Conservation (phyloP, 2,113 vertebrate species). For the Gymnorhina tibicen region DNA sequence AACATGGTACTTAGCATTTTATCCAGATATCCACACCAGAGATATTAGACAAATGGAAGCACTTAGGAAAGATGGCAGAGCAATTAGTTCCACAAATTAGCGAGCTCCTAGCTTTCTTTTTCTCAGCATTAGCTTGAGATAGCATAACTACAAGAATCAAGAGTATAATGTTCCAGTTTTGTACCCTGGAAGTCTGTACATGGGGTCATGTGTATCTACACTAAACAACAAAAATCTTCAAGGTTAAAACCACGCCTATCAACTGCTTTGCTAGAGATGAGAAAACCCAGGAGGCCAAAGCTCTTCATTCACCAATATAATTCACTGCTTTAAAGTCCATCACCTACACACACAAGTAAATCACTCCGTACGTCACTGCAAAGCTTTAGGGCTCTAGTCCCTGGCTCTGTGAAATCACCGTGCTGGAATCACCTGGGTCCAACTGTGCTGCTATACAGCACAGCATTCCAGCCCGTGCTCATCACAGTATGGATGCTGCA, state of each 20-base stretch:
- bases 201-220: not conserved
- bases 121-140: not conserved
- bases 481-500: not conserved
- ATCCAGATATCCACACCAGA: not conserved
- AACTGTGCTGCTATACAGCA: not conserved
- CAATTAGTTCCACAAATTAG: not conserved
- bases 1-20: not conserved
- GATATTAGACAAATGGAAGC: not conserved
- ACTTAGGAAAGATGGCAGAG: not conserved
- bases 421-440: not conserved
- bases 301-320: not conserved
- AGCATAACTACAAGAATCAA: not conserved
- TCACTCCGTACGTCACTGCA: not conserved
- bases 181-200: not conserved
- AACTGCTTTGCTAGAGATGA: not conserved
- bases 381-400: not conserved
- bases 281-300: not conserved
- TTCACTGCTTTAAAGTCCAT: not conserved
- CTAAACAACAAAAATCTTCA: not conserved
- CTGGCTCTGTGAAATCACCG: not conserved
- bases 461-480: not conserved
- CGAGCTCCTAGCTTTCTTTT: not conserved
- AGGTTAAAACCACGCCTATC: not conserved
- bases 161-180: not conserved
- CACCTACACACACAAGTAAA: not conserved